Conservation (phyloP, 2,888 invertebrate species). For the Eulithis prunata region DNA sequence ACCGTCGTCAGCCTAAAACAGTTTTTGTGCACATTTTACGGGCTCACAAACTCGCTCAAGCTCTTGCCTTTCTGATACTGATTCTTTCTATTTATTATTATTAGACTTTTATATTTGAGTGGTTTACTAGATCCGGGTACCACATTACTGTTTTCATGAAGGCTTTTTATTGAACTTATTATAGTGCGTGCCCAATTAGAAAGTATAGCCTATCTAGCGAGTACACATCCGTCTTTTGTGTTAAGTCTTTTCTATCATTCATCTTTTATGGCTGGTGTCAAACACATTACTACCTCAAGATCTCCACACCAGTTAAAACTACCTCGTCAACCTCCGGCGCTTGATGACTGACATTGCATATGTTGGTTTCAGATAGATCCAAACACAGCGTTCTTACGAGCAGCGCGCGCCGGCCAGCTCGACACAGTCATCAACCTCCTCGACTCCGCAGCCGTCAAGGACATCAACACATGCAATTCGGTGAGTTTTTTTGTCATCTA, state of each 20-base stretch:
- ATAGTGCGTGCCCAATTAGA: too few species aligned
- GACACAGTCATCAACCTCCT: conserved; percentile 97
- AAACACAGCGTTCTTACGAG: conserved; percentile 97
- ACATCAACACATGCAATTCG: conserved; percentile 99
- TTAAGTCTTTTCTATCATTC: too few species aligned
- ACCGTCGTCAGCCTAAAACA: conserved; percentile 27
- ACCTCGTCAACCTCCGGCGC: not conserved
- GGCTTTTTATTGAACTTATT: not conserved
- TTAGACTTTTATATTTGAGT: not conserved
- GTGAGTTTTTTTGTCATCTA: conserved; percentile 83
- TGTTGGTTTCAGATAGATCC: conserved; percentile 92
- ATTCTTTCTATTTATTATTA: conserved; percentile 1
- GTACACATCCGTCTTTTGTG: too few species aligned
- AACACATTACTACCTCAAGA: not conserved
- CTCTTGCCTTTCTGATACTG: conserved; percentile 9
- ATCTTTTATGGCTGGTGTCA: too few species aligned
- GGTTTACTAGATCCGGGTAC: not conserved
- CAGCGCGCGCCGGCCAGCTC: conserved; percentile 98
- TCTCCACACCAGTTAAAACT: not conserved
- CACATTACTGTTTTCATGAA: not conserved
- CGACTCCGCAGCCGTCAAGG: conserved; percentile 92
- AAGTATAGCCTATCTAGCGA: too few species aligned
- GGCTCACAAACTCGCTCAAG: conserved; percentile 8
- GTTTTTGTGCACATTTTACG: conserved; percentile 25
- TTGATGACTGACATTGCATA: conserved; percentile 14